Conservation (phyloP, 1,140 invertebrate species). For the Tetragonula clypearis region DNA sequence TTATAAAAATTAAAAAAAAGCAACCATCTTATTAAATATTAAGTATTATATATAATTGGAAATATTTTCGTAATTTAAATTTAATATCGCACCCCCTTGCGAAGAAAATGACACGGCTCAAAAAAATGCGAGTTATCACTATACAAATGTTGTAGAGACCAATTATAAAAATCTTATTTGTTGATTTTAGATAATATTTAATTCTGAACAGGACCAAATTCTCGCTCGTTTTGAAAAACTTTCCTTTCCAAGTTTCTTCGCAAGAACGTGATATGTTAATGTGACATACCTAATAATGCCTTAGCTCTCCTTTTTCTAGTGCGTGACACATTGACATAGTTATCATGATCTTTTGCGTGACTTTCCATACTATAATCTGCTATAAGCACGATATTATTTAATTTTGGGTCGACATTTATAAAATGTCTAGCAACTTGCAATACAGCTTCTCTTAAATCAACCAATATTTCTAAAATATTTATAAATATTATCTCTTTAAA, state of each 20-base stretch:
- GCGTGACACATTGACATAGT: conserved; percentile 95
- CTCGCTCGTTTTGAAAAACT: too few species aligned
- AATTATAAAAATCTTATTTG: too few species aligned
- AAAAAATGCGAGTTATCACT: too few species aligned
- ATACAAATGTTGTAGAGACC: too few species aligned
- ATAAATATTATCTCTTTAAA: background rate
- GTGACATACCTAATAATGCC: conserved; percentile 88
- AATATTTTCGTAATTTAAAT: background rate
- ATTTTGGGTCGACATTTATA: conserved; percentile 89
- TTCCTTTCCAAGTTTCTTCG: too few species aligned
- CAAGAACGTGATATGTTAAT: background rate
- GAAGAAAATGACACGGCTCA: too few species aligned
- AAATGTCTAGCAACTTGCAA: conserved; percentile 94
- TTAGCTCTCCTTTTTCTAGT: conserved; percentile 95
- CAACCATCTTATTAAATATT: background rate
- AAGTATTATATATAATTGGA: conserved; percentile 1
- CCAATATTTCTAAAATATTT: conserved; percentile 89
- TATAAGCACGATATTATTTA: conserved; percentile 88
- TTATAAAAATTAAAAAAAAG: conserved; percentile 40
- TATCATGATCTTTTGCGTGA: conserved; percentile 96
- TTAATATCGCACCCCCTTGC: background rate
- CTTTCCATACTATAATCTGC: conserved; percentile 98
- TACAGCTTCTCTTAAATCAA: conserved; percentile 98
- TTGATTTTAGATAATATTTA: too few species aligned
- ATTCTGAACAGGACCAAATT: too few species aligned